A percentile compares a stretch with the other conserved stretches of the same genome.
Conservation (phyloP, 2,888 invertebrate species). For the Ganaspis brasiliensis region DNA sequence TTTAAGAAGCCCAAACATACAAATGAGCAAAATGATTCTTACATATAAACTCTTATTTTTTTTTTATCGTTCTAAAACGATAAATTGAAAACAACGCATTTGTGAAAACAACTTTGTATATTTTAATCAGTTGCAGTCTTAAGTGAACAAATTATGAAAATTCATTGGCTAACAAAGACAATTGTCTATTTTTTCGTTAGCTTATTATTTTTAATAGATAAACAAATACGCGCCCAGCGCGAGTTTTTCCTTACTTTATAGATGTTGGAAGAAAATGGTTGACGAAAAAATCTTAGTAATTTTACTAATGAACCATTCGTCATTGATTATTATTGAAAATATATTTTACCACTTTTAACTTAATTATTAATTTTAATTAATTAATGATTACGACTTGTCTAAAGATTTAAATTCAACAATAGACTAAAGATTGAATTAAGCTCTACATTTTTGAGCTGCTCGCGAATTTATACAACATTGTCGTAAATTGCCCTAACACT, state of each 20-base stretch:
- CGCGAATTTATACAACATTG: neutral
- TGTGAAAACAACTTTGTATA: neutral
- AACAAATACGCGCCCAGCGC: conserved; percentile 23
- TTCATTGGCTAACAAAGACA: conserved; percentile 13
- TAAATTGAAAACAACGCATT: neutral
- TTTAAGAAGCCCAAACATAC: neutral
- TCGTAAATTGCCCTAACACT: neutral
- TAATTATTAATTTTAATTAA: neutral
- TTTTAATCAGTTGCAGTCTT: neutral
- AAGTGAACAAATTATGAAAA: neutral
- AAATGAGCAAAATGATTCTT: neutral
- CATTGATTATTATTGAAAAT: too few species aligned
- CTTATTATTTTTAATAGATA: neutral
- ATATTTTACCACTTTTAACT: neutral
- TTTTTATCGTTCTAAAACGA: neutral
- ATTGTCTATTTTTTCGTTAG: conserved; percentile 17
- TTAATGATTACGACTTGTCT: neutral
- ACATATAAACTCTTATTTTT: neutral
- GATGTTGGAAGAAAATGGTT: neutral
- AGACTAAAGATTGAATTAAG: neutral
- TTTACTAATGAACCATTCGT: neutral
- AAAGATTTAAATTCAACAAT: neutral
- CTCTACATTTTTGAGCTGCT: conserved; percentile 16
- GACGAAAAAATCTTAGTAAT: neutral
- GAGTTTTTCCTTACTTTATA: neutral